A percentile compares a stretch with the other conserved stretches of the same genome.
These are phyloP conservation scores for Vulpes lagopus DNA, from an alignment of 2,113 vertebrate species.

Conservation along the genomic window DNA sequence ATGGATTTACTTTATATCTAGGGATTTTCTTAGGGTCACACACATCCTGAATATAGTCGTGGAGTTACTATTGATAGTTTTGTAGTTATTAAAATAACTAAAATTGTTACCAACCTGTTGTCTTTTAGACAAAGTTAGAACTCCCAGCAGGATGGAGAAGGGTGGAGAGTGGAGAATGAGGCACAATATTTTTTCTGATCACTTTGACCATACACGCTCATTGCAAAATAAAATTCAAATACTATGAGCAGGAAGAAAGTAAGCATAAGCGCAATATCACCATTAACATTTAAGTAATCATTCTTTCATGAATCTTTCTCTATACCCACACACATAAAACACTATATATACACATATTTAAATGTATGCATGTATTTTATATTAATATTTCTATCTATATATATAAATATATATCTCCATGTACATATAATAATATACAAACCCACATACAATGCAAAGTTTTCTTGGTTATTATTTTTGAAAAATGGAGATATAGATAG, in stretches of 20 bases:
- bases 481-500: background rate
- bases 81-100: background rate
- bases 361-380: background rate
- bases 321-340: background rate
- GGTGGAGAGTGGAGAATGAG: background rate
- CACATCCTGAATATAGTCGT: background rate
- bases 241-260: background rate
- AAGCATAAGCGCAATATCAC: background rate
- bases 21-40: background rate
- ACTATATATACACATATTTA: background rate
- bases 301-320: background rate
- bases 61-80: background rate
- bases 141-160: background rate
- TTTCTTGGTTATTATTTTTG: slow-evolving; percentile 9
- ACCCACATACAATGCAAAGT: background rate
- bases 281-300: background rate
- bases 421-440: background rate
- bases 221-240: slow-evolving; percentile 48
- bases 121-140: slow-evolving; percentile 42
- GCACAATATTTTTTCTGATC: background rate
- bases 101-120: background rate
- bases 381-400: background rate
- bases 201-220: background rate
- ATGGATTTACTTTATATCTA: slow-evolving; percentile 28
- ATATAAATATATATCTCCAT: background rate